These are phyloP conservation scores for Agrotis segetum DNA, from an alignment of 2,888 invertebrate species.

Conservation along the genomic window DNA sequence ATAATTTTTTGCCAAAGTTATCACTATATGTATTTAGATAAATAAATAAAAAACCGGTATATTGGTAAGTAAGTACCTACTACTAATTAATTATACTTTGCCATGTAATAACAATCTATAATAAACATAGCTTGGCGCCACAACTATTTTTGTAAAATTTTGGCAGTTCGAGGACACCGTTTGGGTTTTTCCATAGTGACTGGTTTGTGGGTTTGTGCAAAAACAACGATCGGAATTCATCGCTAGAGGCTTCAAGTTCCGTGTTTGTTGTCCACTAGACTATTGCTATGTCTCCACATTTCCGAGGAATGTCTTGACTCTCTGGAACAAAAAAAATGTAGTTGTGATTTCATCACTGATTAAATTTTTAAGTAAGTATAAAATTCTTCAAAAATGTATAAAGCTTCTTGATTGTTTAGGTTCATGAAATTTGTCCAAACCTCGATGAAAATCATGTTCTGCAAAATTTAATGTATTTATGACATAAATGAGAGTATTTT, in stretches of 20 bases:
- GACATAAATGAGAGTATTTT: too few species aligned
- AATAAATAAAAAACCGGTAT: background rate
- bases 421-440: too few species aligned
- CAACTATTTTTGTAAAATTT: conserved; percentile 29
- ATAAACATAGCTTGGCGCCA: conserved; percentile 45
- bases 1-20: background rate
- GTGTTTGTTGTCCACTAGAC: conserved; percentile 60
- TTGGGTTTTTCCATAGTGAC: conserved; percentile 78
- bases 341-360: too few species aligned
- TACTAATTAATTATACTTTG: conserved; percentile 23
- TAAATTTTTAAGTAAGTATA: too few species aligned
- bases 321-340: too few species aligned
- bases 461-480: too few species aligned
- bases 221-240: conserved; percentile 76
- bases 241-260: conserved; percentile 71
- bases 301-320: conserved; percentile 30
- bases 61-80: too few species aligned
- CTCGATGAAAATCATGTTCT: too few species aligned
- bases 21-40: background rate
- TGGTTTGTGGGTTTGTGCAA: conserved; percentile 77
- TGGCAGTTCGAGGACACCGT: conserved; percentile 32
- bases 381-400: too few species aligned
- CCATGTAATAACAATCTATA: conserved; percentile 13
- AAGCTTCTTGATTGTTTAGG: too few species aligned
- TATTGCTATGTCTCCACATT: conserved; percentile 20